Evolutionary conservation across 2,113 vertebrate species (phyloP).

Genomic region (Lutjanus erythropterus): DNA sequence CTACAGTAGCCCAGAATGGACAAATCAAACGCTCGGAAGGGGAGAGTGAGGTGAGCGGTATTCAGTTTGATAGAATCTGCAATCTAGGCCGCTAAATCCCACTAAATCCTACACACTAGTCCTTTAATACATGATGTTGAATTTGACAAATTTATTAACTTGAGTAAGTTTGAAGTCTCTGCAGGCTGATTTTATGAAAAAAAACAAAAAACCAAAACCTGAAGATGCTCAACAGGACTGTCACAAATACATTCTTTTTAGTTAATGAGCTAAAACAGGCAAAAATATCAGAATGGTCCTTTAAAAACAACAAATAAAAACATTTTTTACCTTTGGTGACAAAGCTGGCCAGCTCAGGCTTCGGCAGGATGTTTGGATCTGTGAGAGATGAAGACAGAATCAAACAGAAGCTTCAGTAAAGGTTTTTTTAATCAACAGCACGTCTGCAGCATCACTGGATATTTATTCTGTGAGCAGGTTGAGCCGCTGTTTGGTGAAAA

Average conservation of each 20-base stretch:
- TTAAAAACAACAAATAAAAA: too few species aligned
- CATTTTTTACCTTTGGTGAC: constrained; percentile 63
- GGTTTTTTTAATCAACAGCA: too few species aligned
- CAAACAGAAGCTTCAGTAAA: not conserved
- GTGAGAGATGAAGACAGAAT: not conserved
- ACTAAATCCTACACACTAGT: too few species aligned
- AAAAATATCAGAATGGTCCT: not conserved
- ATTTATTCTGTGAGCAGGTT: too few species aligned
- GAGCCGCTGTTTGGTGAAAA: not conserved
- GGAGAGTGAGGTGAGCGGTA: too few species aligned
- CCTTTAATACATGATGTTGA: not conserved
- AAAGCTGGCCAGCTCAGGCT: not conserved
- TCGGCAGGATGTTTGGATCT: constrained; percentile 29
- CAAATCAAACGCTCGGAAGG: too few species aligned
- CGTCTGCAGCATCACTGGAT: not conserved
- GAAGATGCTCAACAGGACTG: not conserved
- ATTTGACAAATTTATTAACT: not conserved
- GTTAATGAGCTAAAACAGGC: not conserved
- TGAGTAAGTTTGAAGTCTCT: not conserved
- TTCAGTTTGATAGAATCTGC: too few species aligned
- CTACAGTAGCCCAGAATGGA: too few species aligned
- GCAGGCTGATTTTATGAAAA: not conserved
- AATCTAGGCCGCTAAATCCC: too few species aligned
- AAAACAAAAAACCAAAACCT: too few species aligned
- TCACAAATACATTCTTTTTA: not conserved